Base-by-base conservation (phyloP, 2,797 vertebrate species). In the Gallirallus australis region DNA sequence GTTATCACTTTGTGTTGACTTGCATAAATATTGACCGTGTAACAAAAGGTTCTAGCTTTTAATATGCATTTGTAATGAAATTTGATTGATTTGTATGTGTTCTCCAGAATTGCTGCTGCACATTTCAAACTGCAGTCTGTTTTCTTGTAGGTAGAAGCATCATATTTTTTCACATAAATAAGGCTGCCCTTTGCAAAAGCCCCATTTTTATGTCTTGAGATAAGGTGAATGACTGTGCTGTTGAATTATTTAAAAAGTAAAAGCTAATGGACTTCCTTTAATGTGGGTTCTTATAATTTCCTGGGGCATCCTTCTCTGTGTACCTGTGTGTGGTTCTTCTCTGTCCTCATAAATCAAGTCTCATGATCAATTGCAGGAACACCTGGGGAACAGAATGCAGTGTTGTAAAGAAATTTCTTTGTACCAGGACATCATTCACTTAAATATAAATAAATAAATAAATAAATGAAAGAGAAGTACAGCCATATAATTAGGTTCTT, bases 231-330 rank as follows among this genome's bases (percentile, higher is more conserved):
- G 72, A 53, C 31, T 81, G 40, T 53, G 27, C 21, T 88, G 56
- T 63, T 75, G 52, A 75, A 90, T 95, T 79, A 69, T 96, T 81
- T 40, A 61, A 40, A 69, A 91, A 93, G 48, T 30, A 90, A 95
- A 97, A 89, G 75, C 87, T 87, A 96, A 93, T 88, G 71, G 78
- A 92, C 68, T 86, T 59, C 86, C 71, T 70, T 60, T 69, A 82
- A 65, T 80, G 82, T 70, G 60, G 25, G 57, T 71, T 93, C 33
- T 86, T 80, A 42, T 42, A 71, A 86, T 95, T 84, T 71, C 78
- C 76, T 82, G 73, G 19, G 73, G 21, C 81, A 93, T 77, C 40
- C 21, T 96, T 96, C 76, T 79, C 65, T 37, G 15, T 73, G 12
- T 64, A 94, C 48, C 64, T 90, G 37, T 60, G 19, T 64, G 68